Evolutionary conservation across 1,140 invertebrate species (phyloP), one percentile per base, ranked within the genome.

Genomic region (Aphelinus certus): DNA sequence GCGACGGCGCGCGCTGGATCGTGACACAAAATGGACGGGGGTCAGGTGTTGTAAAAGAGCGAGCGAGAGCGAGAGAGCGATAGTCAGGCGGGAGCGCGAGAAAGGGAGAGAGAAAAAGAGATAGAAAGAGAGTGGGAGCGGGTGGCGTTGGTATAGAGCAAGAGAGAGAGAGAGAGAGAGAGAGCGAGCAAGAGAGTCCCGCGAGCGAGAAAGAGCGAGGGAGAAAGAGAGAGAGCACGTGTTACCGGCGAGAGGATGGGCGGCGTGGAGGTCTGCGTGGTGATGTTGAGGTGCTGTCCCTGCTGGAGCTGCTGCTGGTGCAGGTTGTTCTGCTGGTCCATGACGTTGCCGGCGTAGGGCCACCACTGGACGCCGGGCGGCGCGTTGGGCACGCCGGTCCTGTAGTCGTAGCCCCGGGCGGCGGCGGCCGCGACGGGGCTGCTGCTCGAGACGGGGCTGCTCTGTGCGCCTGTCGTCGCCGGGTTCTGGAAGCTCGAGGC

Each of bases 401-500:
- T 88, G 80, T 92, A 92, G 83, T 92, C 91, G 85, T 92, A 92
- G 67, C 86, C 85, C 79, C 87, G 84, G 86, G 88, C 88, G 48
- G 82, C 80, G 71, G 61, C 86, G 86, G 88, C 88, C 47, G 82
- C 80, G 71, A 65, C 86, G 84, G 64, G 84, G 49, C 87, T 76
- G 60, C 51, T 58, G 61, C 62, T 84, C 70, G 88, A 86, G 55
- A 86, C 77, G 85, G 87, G 77, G 86, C 86, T 66, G 76, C 86
- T 86, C 75, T 86, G 85, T 65, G 82, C 81, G 73, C 87, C 86
- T 80, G 90, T 91, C 72, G 90, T 89, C 77, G 89, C 89, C 82
- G 90, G 91, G 83, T 92, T 93, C 78, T 93, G 92, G 88, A 94
- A 93, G 83, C 92, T 92, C 83, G 92, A 92, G 83, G 93, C 92